Base-by-base conservation (phyloP, 2,113 vertebrate genomes). In the Orycteropus afer region DNA sequence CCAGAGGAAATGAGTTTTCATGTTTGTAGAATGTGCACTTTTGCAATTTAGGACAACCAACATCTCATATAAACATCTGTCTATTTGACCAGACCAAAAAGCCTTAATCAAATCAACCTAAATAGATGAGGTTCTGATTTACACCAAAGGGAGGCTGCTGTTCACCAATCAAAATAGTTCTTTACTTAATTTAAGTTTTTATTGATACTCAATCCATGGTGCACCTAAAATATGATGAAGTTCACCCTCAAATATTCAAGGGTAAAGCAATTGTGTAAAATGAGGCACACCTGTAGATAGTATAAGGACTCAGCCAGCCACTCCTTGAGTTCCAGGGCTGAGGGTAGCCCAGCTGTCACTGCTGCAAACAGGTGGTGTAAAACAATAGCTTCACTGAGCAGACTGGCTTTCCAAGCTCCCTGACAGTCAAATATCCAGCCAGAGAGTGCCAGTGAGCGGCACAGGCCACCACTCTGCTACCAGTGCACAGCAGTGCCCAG, bases 341-440 rank as follows among this genome's bases (percentile, higher is more conserved):
- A 22, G 23, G 55, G 22, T 37, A 65, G 96, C 82, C 97, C 98
- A 98, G 98, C 98, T 99, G 98, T 98, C 94, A 3, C 92, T 76
- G 86, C 89, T 76, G 0, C 76, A 74, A 98, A 98, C 98, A 98
- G 98, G 98, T 98, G 98, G 95, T 96, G 97, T 96, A 96, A 98
- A 77, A 86, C 95, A 96, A 98, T 96, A 98, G 93, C 94, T 57
- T 53, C 0, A 1, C 25, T 71, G 91, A 81, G 53, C 15, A 49
- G 47, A 45, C 92, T 25, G 67, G 73, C 95, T 96, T 69, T 34
- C 2, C 93, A 86, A 76, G 65, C 49, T 34, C 57, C 67, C 88
- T 22, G 9, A 74, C 90, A 77, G 95, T 67, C 49, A 90, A 97
- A 88, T 22, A 29, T 78, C 91, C 82, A 18, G 93, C 59, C 95